Evolutionary conservation across 2,113 vertebrate genomes (phyloP), one percentile per base, ranked within the genome.

Genomic region (Struthidea cinerea): DNA sequence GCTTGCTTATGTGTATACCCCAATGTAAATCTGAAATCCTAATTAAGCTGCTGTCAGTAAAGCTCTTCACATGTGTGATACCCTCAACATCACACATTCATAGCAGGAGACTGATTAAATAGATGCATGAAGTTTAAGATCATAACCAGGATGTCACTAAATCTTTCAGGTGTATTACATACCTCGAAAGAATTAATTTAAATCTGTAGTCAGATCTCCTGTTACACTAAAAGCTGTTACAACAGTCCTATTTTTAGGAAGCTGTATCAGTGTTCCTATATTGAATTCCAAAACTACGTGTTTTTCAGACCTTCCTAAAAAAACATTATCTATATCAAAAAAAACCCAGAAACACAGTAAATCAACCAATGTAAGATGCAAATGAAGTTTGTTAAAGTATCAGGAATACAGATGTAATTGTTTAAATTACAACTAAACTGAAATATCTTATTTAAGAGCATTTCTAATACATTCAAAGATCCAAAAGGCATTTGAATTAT

Each of bases 11-110:
- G 35, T 50, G 35, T 60, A 67, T n/a, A 59, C 1, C 15, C 26
- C 55, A 93, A 81, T 9, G 11, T 61, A 96, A 93, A 86, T 77
- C 60, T 52, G n/a, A 93, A 94, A 92, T 84, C 52, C 60, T 84
- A 90, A 92, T 86, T 88, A 78, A 81, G 27, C 39, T 69, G 46
- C 33, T 84, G 67, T 84, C 50, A 74, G 59, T 42, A 44, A 90
- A 88, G 24, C 35, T 84, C 68, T 84, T 95, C 71, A 78, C 71
- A 47, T 30, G 18, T 77, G 71, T 75, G 63, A 69, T 90, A 63
- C 41, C 21, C 33, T 93, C 60, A 81, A 47, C 21, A 60, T 83
- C 80, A 77, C 16, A 75, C 33, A 90, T 41, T 89, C 41, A 55
- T 84, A 84, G 16, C 27, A 78, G 30, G 42, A 93, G 27, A 92